Conservation (phyloP, 2,113 vertebrate species). For the Nymphicus hollandicus region DNA sequence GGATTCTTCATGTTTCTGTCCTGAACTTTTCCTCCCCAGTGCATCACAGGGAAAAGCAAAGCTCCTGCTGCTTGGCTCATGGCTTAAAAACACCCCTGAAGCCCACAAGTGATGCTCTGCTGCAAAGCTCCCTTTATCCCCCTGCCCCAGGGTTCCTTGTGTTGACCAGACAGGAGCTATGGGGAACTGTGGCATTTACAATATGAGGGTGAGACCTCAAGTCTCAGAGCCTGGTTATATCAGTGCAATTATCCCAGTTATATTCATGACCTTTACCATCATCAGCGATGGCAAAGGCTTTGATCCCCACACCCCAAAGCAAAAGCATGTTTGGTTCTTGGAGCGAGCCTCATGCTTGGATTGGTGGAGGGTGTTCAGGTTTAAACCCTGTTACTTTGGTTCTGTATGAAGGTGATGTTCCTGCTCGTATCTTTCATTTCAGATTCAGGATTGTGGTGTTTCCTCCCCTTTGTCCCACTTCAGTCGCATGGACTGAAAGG, state of each 20-base stretch:
- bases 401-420: background rate
- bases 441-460: background rate
- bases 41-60: background rate
- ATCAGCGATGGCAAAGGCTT: background rate
- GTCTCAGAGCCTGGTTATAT: background rate
- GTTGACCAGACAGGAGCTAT: accelerated
- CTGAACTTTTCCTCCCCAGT: background rate
- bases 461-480: background rate
- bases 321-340: background rate
- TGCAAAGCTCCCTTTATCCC: background rate
- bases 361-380: too few species aligned
- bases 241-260: background rate
- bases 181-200: background rate
- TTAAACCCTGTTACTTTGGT: background rate
- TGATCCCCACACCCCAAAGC: background rate
- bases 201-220: accelerated
- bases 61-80: background rate
- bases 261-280: background rate
- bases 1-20: background rate
- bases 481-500: background rate
- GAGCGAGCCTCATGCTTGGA: background rate
- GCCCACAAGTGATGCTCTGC: accelerated
- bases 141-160: accelerated
- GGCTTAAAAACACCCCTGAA: background rate
- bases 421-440: background rate